phyloP scores from a whole-genome alignment of 2,113 vertebrate species.

The Hipposideros armiger region DNA sequence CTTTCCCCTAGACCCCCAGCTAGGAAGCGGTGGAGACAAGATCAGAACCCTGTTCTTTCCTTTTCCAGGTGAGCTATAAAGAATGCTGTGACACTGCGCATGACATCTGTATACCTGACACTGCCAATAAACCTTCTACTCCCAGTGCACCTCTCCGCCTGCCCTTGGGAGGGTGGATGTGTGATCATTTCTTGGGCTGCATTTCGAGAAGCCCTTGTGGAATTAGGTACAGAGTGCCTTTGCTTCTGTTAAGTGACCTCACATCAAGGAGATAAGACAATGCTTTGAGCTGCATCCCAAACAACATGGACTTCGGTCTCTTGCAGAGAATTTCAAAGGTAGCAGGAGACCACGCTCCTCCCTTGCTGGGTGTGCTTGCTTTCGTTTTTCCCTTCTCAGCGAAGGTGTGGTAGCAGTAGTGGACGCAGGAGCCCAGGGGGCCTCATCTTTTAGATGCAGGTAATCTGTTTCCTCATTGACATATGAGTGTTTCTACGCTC shows the following conservation, averaged over 20 bases:
- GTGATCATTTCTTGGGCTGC: neutral
- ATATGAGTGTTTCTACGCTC: neutral
- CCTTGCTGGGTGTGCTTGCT: neutral
- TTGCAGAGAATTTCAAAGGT: neutral
- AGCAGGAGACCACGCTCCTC: neutral
- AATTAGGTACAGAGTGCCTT: neutral
- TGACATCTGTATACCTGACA: neutral
- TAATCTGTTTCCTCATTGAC: constrained; percentile 30
- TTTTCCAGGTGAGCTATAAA: neutral
- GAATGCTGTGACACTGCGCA: neutral
- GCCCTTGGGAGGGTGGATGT: neutral
- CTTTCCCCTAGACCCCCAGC: neutral
- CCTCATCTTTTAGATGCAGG: neutral
- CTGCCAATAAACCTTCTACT: neutral
- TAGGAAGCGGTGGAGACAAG: neutral
- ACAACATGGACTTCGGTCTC: neutral
- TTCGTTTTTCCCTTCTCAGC: neutral
- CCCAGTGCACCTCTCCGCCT: fast-evolving
- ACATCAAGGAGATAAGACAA: neutral
- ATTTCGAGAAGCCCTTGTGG: neutral
- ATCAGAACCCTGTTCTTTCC: neutral
- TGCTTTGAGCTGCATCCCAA: neutral
- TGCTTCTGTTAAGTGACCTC: neutral
- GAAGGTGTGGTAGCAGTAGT: neutral
- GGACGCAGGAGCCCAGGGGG: constrained; percentile 29